A percentile compares a stretch with the other conserved stretches of the same genome.
These are phyloP conservation scores for Drosophila pseudoananassae DNA, from an alignment of 1,140 invertebrate genomes.

Conservation along the genomic window DNA sequence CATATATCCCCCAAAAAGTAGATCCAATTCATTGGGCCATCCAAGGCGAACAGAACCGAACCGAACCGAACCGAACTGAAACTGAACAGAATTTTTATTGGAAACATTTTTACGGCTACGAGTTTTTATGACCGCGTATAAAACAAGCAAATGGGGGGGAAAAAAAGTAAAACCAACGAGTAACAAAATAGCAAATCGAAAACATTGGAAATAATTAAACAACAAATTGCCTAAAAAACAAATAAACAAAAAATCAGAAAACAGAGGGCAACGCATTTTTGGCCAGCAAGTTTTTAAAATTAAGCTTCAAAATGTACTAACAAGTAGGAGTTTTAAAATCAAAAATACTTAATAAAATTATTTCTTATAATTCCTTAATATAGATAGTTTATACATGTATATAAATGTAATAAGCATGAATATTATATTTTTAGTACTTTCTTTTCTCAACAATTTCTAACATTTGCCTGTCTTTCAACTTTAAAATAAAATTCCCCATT, in stretches of 20 bases:
- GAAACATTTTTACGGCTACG: constrained; percentile 67
- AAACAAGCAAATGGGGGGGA: constrained; percentile 30
- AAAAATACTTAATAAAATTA: too few species aligned
- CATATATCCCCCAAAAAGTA: not conserved
- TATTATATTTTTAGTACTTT: too few species aligned
- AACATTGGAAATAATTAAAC: constrained; percentile 62
- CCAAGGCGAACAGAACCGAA: constrained; percentile 11
- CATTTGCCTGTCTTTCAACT: too few species aligned
- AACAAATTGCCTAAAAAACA: constrained; percentile 59
- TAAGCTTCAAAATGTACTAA: too few species aligned
- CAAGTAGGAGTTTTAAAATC: too few species aligned
- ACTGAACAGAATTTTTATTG: constrained; percentile 59
- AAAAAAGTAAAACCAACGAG: constrained; percentile 31
- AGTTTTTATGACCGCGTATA: constrained; percentile 65
- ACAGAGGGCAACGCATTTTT: not conserved
- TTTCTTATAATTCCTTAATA: too few species aligned
- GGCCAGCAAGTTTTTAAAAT: not conserved
- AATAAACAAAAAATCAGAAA: constrained; percentile 43
- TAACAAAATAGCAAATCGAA: constrained; percentile 64
- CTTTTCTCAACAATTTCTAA: too few species aligned
- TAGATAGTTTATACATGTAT: too few species aligned
- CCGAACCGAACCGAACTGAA: constrained; percentile 9
- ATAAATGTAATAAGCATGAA: too few species aligned
- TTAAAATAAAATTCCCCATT: too few species aligned
- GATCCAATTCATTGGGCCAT: constrained; percentile 20